These are phyloP conservation scores for Andrena minutula DNA, from an alignment of 2,888 invertebrate genomes.

Conservation along the genomic window DNA sequence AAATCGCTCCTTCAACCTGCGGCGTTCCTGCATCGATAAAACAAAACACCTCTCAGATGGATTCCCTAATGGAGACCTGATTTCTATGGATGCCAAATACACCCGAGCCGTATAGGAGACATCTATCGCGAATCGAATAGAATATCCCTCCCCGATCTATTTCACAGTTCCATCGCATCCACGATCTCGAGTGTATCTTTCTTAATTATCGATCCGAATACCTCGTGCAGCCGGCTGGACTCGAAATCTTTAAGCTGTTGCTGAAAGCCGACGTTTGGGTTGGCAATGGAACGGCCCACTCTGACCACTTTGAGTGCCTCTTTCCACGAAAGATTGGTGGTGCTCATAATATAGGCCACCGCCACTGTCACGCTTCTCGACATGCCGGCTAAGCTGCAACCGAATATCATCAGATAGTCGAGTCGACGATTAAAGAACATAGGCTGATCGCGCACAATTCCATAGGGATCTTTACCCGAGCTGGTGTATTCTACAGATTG, in stretches of 20 bases:
- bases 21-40: conserved; percentile 89
- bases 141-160: too few relatives aligned
- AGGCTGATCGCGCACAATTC: not conserved
- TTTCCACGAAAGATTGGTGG: conserved; percentile 95
- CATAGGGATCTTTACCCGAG: too few relatives aligned
- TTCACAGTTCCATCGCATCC: too few relatives aligned
- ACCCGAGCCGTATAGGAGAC: too few relatives aligned
- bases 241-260: conserved; percentile 97
- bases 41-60: conserved; percentile 36
- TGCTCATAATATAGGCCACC: conserved; percentile 98
- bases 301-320: conserved; percentile 97
- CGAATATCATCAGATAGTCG: conserved; percentile 17
- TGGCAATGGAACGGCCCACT: conserved; percentile 96
- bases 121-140: too few relatives aligned
- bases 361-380: conserved; percentile 98
- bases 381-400: conserved; percentile 95
- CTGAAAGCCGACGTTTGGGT: conserved; percentile 98
- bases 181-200: too few relatives aligned
- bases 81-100: not conserved
- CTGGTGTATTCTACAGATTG: not conserved
- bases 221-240: conserved; percentile 91
- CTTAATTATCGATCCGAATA: conserved; percentile 76
- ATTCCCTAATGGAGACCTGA: not conserved
- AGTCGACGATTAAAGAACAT: not conserved
- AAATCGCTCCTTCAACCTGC: conserved; percentile 93